Conservation (phyloP, 2,888 invertebrate genomes). For the Tricholauxania praeusta region DNA sequence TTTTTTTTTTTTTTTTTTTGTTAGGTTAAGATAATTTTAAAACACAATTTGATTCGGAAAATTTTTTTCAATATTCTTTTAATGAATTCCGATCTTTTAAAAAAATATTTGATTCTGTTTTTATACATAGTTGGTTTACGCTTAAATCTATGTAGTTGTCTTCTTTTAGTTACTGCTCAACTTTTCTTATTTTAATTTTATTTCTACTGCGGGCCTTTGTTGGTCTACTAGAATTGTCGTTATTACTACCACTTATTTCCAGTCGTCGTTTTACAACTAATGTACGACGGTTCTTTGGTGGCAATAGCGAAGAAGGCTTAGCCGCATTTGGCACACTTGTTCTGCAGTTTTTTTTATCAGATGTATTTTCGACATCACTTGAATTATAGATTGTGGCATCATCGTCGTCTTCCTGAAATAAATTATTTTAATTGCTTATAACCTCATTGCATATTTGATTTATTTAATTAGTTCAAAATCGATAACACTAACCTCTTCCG, state of each 20-base stretch:
- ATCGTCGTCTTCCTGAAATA: slow-evolving; percentile 57
- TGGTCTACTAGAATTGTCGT: slow-evolving; percentile 35
- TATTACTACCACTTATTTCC: slow-evolving; percentile 50
- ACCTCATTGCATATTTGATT: no score
- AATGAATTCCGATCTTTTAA: no score
- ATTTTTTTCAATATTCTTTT: no score
- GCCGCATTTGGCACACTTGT: slow-evolving; percentile 42
- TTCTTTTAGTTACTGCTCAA: slow-evolving; percentile 25
- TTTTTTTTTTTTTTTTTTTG: no score
- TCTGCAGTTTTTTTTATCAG: slow-evolving; percentile 36
- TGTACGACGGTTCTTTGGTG: slow-evolving; percentile 54
- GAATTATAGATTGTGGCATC: slow-evolving; percentile 42
- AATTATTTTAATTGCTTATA: slow-evolving; percentile 32
- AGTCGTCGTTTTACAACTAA: slow-evolving; percentile 62
- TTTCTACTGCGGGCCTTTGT: slow-evolving; percentile 18
- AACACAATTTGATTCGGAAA: no score
- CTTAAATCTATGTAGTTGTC: background rate
- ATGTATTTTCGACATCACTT: slow-evolving; percentile 56
- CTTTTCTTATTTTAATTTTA: slow-evolving; percentile 30
- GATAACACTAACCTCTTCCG: slow-evolving; percentile 53
- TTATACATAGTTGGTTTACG: slow-evolving; percentile 2
- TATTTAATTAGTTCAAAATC: background rate
- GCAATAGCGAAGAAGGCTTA: slow-evolving; percentile 44
- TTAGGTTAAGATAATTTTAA: no score
- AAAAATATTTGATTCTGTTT: background rate